Conservation (phyloP, 2,888 invertebrate species). For the Trachelus iudaicus region DNA sequence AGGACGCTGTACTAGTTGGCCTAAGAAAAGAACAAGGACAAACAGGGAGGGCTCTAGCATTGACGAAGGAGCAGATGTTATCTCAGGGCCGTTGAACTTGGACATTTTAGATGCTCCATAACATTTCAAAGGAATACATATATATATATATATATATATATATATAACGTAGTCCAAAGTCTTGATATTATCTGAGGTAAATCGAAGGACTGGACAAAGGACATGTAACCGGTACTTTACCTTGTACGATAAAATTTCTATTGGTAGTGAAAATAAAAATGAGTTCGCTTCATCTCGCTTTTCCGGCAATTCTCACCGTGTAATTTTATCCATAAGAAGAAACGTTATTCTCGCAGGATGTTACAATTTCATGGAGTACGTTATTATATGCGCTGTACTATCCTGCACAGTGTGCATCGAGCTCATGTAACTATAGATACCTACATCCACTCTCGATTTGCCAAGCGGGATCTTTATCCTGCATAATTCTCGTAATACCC, state of each 20-base stretch:
- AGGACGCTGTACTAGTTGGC: neutral
- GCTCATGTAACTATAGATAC: neutral
- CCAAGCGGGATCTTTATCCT: slow-evolving; percentile 38
- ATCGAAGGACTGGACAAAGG: neutral
- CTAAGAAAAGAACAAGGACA: neutral
- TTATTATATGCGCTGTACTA: neutral
- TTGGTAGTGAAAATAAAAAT: neutral
- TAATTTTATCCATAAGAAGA: neutral
- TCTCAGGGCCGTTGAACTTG: slow-evolving; percentile 16
- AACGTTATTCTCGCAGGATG: neutral
- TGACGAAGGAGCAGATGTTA: slow-evolving; percentile 26
- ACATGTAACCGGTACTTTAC: neutral
- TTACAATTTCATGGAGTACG: neutral
- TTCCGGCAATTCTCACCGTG: neutral
- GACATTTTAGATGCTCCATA: neutral
- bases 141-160: neutral
- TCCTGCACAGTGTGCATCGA: neutral
- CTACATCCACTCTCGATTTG: slow-evolving; percentile 19
- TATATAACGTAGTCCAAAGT: neutral
- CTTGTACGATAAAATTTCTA: neutral
- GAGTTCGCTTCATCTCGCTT: neutral
- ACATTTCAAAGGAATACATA: neutral
- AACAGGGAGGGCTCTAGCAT: neutral
- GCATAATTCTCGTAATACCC: slow-evolving; percentile 39
- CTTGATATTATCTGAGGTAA: neutral